Base-by-base conservation (phyloP, 2,113 vertebrate genomes). In the Dermatemys mawii region DNA sequence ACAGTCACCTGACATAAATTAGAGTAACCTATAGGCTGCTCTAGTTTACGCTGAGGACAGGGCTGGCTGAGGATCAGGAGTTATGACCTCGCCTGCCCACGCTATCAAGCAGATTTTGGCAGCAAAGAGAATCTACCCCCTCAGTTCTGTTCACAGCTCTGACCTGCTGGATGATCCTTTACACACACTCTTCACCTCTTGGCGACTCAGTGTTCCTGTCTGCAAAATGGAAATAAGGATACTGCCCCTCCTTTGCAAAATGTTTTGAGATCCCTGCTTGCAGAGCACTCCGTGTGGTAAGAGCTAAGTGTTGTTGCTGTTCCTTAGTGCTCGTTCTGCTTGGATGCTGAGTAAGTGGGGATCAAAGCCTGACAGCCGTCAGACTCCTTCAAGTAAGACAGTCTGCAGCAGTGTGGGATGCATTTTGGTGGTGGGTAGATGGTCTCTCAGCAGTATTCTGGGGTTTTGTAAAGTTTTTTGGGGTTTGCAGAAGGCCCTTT, bases 401-500 rank as follows among this genome's bases (percentile, higher is more conserved):
- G 94, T 94, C 94, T 92, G 81, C 84, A 79, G 73, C 93, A 88
- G 75, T 94, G 92, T 81, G 83, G 78, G 55, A 49, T 27, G 13
- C 73, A 49, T 53, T 54, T 94, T 96, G 92, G 95, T 93, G 95
- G 73, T 82, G 90, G 81, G 38, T 41, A 84, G 88, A 41, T 51
- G 89, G 0, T 87, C 57, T 29, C 84, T 5, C 55, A 51, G 87
- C 83, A 90, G 78, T 84, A 78, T 82, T 91, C n/a, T 92, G 55
- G 17, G 14, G 8, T 19, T 70, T 38, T 22, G n/a, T 9, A 24
- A n/a, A n/a, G 21, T 24, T 70, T 70, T 86, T 93, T 92, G 81
- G 55, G 94, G 78, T 91, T 89, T 86, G 89, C 73, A 90, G 83
- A 63, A 87, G 83, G 83, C 92, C 8, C 78, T 96, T 89, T 86